A percentile compares a stretch with the other conserved stretches of the same genome.
phyloP scores from a whole-genome alignment of 2,113 vertebrate genomes.

The Struthidea cinerea region DNA sequence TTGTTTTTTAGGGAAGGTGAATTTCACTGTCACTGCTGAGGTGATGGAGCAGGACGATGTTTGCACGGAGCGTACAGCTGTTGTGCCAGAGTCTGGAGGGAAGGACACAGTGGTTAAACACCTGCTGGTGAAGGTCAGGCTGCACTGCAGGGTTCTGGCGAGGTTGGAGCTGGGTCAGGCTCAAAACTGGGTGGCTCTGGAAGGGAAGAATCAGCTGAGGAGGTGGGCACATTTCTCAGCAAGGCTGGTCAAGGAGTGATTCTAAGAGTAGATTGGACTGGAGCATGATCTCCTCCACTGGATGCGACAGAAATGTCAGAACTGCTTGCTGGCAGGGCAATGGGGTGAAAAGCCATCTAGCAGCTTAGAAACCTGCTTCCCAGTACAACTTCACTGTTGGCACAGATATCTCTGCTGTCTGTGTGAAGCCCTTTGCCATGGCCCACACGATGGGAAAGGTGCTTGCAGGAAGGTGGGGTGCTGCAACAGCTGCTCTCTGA shows the following conservation, averaged over 20 bases:
- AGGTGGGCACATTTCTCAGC: neutral
- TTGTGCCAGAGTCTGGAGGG: conserved; percentile 64
- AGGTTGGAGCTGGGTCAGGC: neutral
- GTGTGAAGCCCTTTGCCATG: neutral
- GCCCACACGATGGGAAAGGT: neutral
- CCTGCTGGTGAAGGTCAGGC: conserved; percentile 78
- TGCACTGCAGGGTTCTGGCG: neutral
- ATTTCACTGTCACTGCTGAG: conserved; percentile 75
- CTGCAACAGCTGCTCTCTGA: neutral
- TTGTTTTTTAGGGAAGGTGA: conserved; percentile 66
- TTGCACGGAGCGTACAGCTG: conserved; percentile 63
- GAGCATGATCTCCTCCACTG: neutral
- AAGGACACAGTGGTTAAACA: conserved; percentile 73
- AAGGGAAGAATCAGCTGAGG: neutral
- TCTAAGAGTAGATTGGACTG: neutral
- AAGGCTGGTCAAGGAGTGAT: neutral
- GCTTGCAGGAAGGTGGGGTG: neutral
- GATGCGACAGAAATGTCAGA: neutral
- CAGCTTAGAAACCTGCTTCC: neutral
- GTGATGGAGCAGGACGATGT: conserved; percentile 26
- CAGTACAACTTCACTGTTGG: neutral
- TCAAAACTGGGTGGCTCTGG: neutral
- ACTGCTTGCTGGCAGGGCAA: neutral
- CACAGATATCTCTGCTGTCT: neutral
- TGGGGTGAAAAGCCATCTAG: neutral